phyloP scores from a whole-genome alignment of 2,797 vertebrate genomes.

The Simalia tracyae region DNA sequence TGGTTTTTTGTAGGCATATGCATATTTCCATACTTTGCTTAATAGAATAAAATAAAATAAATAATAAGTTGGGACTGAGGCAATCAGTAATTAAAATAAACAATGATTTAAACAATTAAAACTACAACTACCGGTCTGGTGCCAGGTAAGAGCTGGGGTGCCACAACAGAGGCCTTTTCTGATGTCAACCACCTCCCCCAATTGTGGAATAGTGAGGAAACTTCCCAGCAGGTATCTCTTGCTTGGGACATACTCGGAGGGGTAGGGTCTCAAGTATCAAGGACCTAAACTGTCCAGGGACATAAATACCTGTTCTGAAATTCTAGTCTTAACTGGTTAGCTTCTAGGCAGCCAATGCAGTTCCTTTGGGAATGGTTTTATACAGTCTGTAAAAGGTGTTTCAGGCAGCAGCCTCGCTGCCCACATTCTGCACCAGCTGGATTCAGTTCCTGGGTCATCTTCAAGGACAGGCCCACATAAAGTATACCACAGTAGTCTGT shows the following conservation, averaged over 20 bases:
- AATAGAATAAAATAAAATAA: too few species aligned
- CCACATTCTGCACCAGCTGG: neutral
- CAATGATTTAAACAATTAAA: neutral
- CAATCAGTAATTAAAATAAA: neutral
- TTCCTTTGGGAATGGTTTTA: neutral
- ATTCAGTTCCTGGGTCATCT: neutral
- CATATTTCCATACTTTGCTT: constrained; percentile 26
- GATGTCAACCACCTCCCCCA: neutral
- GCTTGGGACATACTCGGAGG: too few species aligned
- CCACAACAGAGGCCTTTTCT: neutral
- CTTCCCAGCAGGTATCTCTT: neutral
- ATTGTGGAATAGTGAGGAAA: neutral
- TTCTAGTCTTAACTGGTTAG: neutral
- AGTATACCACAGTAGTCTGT: neutral
- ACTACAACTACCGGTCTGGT: neutral
- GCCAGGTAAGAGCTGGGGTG: neutral
- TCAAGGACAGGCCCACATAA: neutral
- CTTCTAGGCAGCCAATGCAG: neutral
- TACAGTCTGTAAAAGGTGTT: neutral
- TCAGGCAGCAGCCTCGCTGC: neutral
- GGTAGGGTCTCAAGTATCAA: too few species aligned
- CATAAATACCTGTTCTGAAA: neutral
- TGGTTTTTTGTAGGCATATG: neutral
- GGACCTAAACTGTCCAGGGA: neutral
- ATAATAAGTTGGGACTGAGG: neutral